Percentiles rank a stretch among this genome's conserved stretches.
These are phyloP conservation scores for Calyptomena viridis DNA, from an alignment of 2,113 vertebrate species.

Conservation along the genomic window DNA sequence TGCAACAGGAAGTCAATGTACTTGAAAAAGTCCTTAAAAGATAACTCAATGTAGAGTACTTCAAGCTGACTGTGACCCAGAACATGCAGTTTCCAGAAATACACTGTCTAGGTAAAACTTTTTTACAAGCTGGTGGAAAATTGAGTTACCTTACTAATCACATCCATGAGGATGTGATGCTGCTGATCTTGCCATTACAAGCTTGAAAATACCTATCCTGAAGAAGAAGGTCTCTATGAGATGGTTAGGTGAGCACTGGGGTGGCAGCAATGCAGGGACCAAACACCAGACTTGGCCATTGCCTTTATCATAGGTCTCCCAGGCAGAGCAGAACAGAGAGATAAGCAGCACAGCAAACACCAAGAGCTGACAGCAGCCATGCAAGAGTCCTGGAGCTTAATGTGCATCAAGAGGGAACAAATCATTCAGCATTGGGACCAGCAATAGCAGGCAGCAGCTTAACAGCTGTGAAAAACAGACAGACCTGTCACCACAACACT, in stretches of 20 bases:
- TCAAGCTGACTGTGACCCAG: neutral
- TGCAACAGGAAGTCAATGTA: neutral
- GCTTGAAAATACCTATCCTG: neutral
- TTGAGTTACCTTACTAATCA: neutral
- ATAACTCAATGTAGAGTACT: neutral
- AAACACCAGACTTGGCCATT: neutral
- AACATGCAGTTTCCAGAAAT: neutral
- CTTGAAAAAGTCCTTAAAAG: neutral
- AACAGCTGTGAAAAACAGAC: neutral
- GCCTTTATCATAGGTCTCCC: neutral
- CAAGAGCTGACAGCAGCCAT: neutral
- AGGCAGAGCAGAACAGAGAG: neutral
- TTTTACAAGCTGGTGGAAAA: neutral
- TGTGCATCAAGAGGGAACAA: neutral
- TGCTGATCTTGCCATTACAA: neutral
- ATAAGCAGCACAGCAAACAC: neutral
- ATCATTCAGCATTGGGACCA: no score
- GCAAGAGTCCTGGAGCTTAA: neutral
- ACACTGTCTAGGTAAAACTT: neutral
- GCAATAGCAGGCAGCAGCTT: neutral
- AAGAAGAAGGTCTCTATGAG: neutral
- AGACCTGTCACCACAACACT: neutral
- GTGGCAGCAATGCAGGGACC: neutral
- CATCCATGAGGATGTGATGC: neutral
- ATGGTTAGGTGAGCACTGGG: neutral